Evolutionary conservation across 2,797 vertebrate species (phyloP), one percentile per base, ranked within the genome.

Genomic region (Karalla daura): DNA sequence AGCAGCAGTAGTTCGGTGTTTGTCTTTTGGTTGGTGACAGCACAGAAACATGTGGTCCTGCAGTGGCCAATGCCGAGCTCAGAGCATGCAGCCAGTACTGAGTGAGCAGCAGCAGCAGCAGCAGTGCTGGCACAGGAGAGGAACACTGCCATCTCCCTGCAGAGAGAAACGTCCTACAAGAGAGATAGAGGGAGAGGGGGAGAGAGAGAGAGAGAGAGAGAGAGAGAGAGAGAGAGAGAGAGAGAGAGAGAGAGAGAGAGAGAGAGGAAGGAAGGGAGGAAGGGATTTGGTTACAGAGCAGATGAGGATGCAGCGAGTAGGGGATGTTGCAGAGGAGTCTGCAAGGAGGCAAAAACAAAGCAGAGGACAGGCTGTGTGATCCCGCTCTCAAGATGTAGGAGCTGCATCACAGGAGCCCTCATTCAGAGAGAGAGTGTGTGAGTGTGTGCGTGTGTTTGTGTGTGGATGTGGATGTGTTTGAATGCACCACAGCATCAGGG

Each of bases 21-120:
- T 63, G 76, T 70, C 63, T 81, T 83, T 80, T 84, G 87, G 89
- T 87, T 88, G 89, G 90, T 78, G 91, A 91, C 88, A 90, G 85
- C 78, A 41, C 66, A 18, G 74, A 80, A 80, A 74, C 93, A 93
- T 91, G 94, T 93, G 93, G 91, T 92, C 83, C 10, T 18, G 70
- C 67, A 49, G 58, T 63, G 55, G 76, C 93, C 94, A 94, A 93
- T 93, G 66, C 86, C 32, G 74, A 84, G 83, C 80, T 62, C 67
- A 74, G 89, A 76, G 74, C 64, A 76, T 84, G 74, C 56, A 39
- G 81, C 86, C 73, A 49, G 80, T 54, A 51, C 86, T 68, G 65
- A 59, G 55, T 61, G 49, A 62, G 56, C 60, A 60, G 56, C 63
- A 55, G 58, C 46, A 18, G 44, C 52, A 49, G 80, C 63, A 86